These are phyloP conservation scores for Eupithecia subfuscata DNA, from an alignment of 2,888 invertebrate species.

Conservation along the genomic window DNA sequence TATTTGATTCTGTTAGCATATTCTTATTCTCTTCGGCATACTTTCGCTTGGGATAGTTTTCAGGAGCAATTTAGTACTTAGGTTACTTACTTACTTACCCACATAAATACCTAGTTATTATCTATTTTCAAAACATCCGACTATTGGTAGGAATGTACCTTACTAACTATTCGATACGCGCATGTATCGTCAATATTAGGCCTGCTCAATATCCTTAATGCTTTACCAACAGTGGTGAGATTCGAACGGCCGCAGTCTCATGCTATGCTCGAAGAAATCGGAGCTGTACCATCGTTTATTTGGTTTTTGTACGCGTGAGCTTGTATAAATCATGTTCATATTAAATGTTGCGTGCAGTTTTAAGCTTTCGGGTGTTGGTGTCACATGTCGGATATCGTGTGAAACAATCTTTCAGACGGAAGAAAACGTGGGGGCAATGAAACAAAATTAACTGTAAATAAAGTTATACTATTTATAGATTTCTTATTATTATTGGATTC, in stretches of 20 bases:
- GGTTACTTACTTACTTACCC: neutral
- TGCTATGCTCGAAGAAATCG: slow-evolving; percentile 22
- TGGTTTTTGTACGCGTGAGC: slow-evolving; percentile 52
- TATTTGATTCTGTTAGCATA: neutral
- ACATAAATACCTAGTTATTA: neutral
- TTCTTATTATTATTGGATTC: no score
- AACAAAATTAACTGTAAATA: slow-evolving; percentile 1
- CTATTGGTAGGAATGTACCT: neutral
- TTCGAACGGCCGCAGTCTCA: slow-evolving; percentile 5
- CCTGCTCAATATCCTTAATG: neutral
- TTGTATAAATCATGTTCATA: slow-evolving; percentile 62
- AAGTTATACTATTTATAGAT: no score
- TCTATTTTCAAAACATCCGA: neutral
- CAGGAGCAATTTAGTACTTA: neutral
- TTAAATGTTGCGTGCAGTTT: slow-evolving; percentile 75
- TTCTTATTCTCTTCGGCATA: neutral
- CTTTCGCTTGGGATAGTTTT: neutral
- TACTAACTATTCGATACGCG: neutral
- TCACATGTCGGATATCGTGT: slow-evolving; percentile 60
- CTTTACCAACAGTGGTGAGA: slow-evolving; percentile 1
- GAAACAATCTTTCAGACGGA: slow-evolving; percentile 47
- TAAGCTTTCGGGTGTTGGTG: slow-evolving; percentile 65
- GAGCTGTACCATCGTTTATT: slow-evolving; percentile 32
- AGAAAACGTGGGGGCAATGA: slow-evolving; percentile 10
- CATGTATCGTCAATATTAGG: neutral